Base-by-base conservation (phyloP, 2,113 vertebrate genomes). In the Gymnobelideus leadbeateri region DNA sequence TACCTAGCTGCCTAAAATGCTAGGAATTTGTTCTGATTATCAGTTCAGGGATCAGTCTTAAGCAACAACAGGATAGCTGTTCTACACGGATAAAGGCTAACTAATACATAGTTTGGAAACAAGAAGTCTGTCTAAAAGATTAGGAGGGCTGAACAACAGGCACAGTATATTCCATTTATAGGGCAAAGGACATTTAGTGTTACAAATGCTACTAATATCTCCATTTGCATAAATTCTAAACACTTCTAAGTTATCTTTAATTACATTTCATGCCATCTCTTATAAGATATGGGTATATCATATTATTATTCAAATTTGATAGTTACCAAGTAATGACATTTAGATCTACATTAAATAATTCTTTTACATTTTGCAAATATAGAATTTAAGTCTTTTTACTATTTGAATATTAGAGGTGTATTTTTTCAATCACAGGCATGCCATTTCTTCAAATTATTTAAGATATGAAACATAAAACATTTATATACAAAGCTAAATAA, bases 301-400 rank as follows among this genome's bases (percentile, higher is more conserved):
- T 94, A 97, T 94, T 97, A 96, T 97, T 98, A 92, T 97, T 94
- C 97, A 92, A 43, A 98, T 90, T 89, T 68, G 97, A 95, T 96
- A 96, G n/a, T 90, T 95, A 53, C 68, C 94, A 97, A 95, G 96
- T 94, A 89, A 93, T 92, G 92, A 97, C 96, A 98, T 96, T 98
- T 97, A 97, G 98, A 92, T 46, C 90, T 49, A n/a, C 96, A 97
- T 97, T 98, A 98, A 98, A 95, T 91, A 97, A 96, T 97, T 93
- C 24, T 93, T 98, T 97, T 95, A 96, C 97, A 95, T 31, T n/a
- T 94, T 94, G 95, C 92, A 98, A 97, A 96, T 93, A 92, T 2
- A 96, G 92, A 97, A 96, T 37, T 96, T 31, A 25, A 94, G 47
- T 95, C 89, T 97, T 94, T 96, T 96, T 90, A 96, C 94, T 52